A percentile compares a stretch with the other conserved stretches of the same genome.
Evolutionary conservation across 2,113 vertebrate species (phyloP).

Genomic region (Nibea albiflora): DNA sequence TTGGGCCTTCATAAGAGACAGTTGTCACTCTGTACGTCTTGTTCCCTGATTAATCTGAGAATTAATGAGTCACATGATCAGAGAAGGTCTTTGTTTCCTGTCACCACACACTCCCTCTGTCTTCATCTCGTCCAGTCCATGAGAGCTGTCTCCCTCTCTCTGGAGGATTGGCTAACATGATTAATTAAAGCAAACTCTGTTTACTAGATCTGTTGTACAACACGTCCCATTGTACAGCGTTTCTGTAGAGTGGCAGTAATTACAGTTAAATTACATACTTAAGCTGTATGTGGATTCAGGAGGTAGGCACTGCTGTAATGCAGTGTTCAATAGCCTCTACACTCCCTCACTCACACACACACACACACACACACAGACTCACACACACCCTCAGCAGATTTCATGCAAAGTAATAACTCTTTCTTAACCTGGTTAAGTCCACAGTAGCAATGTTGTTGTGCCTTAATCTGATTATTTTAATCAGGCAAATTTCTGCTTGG

Average conservation of each 20-base stretch:
- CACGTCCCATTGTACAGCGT: not conserved
- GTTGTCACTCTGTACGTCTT: not conserved
- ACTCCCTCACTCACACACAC: not conserved
- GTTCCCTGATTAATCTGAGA: not conserved
- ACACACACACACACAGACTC: constrained; percentile 4
- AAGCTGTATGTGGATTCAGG: not conserved
- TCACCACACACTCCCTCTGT: not conserved
- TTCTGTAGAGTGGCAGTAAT: not conserved
- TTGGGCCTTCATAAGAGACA: not conserved
- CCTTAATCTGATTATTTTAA: not conserved
- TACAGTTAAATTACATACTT: too few relatives aligned
- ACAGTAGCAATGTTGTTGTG: not conserved
- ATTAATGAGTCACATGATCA: too few relatives aligned
- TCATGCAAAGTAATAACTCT: not conserved
- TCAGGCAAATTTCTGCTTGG: not conserved
- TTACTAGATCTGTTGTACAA: not conserved
- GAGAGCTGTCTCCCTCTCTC: too few relatives aligned
- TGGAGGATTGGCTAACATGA: too few relatives aligned
- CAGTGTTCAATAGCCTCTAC: constrained; percentile 9
- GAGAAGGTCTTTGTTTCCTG: too few relatives aligned
- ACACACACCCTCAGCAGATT: not conserved
- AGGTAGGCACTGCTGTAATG: constrained; percentile 13
- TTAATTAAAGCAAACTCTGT: not conserved
- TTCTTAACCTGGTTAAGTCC: not conserved
- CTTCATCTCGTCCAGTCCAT: not conserved